Percentiles rank a stretch among this genome's conserved stretches.
These are phyloP conservation scores for Pseudorectes ferrugineus DNA, from an alignment of 2,113 vertebrate species.

Conservation along the genomic window DNA sequence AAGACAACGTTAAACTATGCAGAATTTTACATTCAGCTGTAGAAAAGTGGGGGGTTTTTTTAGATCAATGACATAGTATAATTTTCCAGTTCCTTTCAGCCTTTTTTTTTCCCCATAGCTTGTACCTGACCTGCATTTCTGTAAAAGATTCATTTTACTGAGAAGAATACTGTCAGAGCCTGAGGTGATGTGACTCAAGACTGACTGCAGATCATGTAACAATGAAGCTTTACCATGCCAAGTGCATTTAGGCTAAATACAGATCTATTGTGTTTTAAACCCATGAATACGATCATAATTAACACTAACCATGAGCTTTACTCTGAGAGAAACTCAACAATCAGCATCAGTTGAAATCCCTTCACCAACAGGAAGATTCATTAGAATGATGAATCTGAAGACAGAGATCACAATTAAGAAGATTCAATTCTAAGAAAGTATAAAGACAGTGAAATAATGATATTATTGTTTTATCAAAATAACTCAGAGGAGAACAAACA, in stretches of 20 bases:
- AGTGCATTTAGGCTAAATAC: not conserved
- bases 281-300: not conserved
- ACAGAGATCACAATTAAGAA: not conserved
- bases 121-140: not conserved
- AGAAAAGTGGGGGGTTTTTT: not conserved
- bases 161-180: not conserved
- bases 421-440: not conserved
- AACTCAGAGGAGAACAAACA: not conserved
- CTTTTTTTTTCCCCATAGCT: not conserved
- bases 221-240: not conserved
- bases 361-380: not conserved
- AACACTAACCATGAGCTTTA: not conserved
- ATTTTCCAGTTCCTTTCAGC: not conserved
- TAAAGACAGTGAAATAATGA: not conserved
- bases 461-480: not conserved
- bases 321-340: not conserved
- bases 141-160: not conserved
- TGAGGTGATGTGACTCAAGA: not conserved
- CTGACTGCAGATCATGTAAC: not conserved
- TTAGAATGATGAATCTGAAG: not conserved
- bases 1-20: not conserved
- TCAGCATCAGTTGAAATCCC: not conserved
- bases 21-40: not conserved
- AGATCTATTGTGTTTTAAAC: not conserved
- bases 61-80: not conserved